Percentiles rank a stretch among this genome's conserved stretches.
These are phyloP conservation scores for Aplysina aerophoba DNA, from an alignment of 37 sponge, comb jelly and placozoan species.

Conservation along the genomic window DNA sequence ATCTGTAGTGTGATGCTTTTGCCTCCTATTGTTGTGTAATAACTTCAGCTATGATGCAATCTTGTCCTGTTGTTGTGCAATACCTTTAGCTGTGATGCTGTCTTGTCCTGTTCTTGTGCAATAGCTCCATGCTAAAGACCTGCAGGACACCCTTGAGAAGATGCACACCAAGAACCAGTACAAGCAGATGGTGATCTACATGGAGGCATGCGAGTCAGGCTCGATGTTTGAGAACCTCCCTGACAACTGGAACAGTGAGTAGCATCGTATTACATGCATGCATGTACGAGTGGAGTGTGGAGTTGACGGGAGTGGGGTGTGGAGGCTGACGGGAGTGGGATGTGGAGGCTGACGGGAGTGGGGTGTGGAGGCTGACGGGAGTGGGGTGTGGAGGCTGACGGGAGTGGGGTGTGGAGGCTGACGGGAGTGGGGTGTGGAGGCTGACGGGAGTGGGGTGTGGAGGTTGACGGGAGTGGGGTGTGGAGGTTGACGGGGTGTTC, in stretches of 20 bases:
- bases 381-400: no score
- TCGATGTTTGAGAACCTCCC: constrained; percentile 74
- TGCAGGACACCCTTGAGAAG: constrained; percentile 36
- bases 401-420: neutral
- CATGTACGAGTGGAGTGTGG: no score
- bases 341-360: no score
- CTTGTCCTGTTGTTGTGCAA: neutral
- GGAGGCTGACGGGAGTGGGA: neutral
- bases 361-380: neutral
- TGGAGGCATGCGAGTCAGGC: constrained; percentile 87
- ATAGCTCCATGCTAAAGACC: constrained; percentile 50
- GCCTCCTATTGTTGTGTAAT: no score
- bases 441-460: no score
- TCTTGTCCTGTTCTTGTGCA: neutral
- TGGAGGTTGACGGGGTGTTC: no score
- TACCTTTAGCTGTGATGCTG: neutral
- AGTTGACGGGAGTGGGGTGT: no score
- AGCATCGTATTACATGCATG: no score
- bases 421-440: no score
- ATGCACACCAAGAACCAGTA: constrained; percentile 55
- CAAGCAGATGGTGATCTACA: constrained; percentile 80
- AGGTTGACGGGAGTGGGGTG: no score
- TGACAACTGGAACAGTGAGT: constrained; percentile 57
- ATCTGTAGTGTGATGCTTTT: no score
- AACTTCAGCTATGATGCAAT: neutral